phyloP scores from a whole-genome alignment of 1,140 invertebrate species.

The Thaumatotibia leucotreta region DNA sequence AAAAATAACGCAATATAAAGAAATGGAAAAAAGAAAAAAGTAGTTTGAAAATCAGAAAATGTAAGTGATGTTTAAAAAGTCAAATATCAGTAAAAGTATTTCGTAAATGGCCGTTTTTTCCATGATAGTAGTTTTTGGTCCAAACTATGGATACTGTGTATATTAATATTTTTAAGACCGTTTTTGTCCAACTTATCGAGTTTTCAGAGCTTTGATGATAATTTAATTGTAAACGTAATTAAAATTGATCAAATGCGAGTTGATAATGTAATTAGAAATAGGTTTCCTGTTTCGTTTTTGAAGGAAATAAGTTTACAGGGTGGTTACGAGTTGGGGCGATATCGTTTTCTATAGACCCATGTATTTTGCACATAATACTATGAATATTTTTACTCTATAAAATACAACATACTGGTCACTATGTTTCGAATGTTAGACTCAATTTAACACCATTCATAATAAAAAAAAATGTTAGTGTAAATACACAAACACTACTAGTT shows the following conservation, averaged over 20 bases:
- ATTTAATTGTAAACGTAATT: background rate
- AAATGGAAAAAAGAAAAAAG: no score
- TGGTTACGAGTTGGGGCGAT: background rate
- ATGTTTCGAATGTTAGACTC: background rate
- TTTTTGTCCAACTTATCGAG: slow-evolving; percentile 5
- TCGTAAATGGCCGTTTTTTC: background rate
- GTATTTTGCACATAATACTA: background rate
- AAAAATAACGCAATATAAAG: no score
- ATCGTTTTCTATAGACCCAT: background rate
- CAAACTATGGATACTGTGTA: background rate
- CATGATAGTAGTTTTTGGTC: background rate
- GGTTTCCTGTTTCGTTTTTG: background rate
- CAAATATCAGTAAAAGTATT: background rate
- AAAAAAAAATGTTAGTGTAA: background rate
- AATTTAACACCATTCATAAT: background rate
- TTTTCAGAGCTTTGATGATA: background rate
- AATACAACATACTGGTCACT: background rate
- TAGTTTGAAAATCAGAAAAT: background rate
- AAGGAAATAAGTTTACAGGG: background rate
- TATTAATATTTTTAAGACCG: background rate
- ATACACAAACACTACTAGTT: background rate
- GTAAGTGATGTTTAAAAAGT: background rate
- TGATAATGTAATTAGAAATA: background rate
- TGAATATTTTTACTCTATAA: background rate
- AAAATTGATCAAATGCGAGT: background rate